These are phyloP conservation scores for Chaetodon trifasciatus DNA, from an alignment of 2,797 vertebrate species.

Conservation along the genomic window DNA sequence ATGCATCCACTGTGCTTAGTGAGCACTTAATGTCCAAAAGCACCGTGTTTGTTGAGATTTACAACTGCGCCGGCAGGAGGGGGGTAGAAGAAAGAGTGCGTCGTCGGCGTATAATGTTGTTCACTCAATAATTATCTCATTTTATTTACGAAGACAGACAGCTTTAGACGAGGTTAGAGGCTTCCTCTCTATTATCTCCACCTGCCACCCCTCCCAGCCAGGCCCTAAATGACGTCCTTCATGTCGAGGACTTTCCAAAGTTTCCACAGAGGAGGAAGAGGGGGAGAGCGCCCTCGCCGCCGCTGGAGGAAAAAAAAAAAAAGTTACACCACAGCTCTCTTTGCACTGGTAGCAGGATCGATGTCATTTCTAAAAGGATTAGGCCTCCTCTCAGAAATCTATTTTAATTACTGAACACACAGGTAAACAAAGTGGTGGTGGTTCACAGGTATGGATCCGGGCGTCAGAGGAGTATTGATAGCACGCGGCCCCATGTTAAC, in stretches of 20 bases:
- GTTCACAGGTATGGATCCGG: slow-evolving; percentile 75
- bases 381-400: slow-evolving; percentile 79
- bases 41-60: slow-evolving; percentile 85
- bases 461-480: slow-evolving; percentile 74
- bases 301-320: slow-evolving; percentile 9
- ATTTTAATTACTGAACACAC: slow-evolving; percentile 84
- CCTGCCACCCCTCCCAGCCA: slow-evolving; percentile 54
- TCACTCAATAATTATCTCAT: slow-evolving; percentile 88
- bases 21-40: slow-evolving; percentile 87
- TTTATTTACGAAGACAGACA: slow-evolving; percentile 86
- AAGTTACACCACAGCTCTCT: slow-evolving; percentile 56
- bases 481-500: slow-evolving; percentile 76
- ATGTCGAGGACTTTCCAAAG: slow-evolving; percentile 79
- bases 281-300: slow-evolving; percentile 10
- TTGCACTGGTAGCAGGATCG: slow-evolving; percentile 66
- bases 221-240: slow-evolving; percentile 75
- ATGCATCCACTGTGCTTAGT: slow-evolving; percentile 85
- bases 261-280: slow-evolving; percentile 55
- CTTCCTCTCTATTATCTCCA: slow-evolving; percentile 79
- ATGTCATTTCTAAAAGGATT: slow-evolving; percentile 84
- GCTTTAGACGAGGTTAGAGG: slow-evolving; percentile 82
- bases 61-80: slow-evolving; percentile 74
- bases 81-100: slow-evolving; percentile 68
- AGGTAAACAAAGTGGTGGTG: slow-evolving; percentile 81
- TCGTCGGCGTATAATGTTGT: slow-evolving; percentile 79